These are phyloP conservation scores for Stictonetta naevosa DNA, from an alignment of 2,113 vertebrate genomes.

Conservation along the genomic window DNA sequence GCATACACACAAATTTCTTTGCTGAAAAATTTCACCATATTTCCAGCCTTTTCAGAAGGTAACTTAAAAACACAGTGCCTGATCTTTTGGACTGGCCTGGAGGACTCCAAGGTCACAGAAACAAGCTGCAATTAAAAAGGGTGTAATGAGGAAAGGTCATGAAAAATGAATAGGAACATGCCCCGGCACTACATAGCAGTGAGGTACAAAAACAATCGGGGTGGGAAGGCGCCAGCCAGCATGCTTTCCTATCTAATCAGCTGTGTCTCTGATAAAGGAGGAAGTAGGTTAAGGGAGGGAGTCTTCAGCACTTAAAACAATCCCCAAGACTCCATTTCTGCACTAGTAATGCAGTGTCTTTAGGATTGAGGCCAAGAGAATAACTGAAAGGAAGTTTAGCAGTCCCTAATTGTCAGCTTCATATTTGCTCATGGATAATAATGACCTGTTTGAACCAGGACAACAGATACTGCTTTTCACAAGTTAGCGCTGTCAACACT, in stretches of 20 bases:
- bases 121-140: conserved; percentile 41
- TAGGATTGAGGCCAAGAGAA: conserved; percentile 62
- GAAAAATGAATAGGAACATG: conserved; percentile 53
- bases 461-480: background rate
- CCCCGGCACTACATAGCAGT: conserved; percentile 24
- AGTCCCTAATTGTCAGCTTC: conserved; percentile 5
- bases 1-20: background rate
- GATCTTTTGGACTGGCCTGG: background rate
- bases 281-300: conserved; percentile 76
- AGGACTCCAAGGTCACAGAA: conserved; percentile 44
- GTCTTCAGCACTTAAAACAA: conserved; percentile 71
- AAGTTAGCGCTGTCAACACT: background rate
- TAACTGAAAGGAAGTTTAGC: conserved; percentile 40
- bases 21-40: background rate
- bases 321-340: conserved; percentile 55
- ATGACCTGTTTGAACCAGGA: background rate
- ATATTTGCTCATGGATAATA: conserved; percentile 10
- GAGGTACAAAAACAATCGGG: conserved; percentile 65
- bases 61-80: background rate
- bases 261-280: conserved; percentile 71
- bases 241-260: conserved; percentile 76
- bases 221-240: conserved; percentile 76
- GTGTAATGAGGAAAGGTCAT: conserved; percentile 54
- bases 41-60: background rate
- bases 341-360: conserved; percentile 39